phyloP scores from a whole-genome alignment of 2,113 vertebrate species.

The Pluvianellus socialis region DNA sequence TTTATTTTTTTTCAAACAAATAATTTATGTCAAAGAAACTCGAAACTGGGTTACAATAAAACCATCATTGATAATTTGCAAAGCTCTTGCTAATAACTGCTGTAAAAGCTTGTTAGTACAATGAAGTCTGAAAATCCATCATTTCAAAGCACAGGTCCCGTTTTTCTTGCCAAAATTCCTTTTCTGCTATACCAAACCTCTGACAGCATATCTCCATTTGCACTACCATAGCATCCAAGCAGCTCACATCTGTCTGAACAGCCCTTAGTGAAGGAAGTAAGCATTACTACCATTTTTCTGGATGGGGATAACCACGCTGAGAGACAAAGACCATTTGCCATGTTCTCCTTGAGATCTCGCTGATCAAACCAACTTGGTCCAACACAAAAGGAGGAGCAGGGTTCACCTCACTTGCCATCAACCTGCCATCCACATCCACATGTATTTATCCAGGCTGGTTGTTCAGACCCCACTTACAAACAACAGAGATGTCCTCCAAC shows the following conservation, averaged over 20 bases:
- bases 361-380: background rate
- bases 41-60: background rate
- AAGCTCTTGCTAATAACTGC: background rate
- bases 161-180: conserved; percentile 18
- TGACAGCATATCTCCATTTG: background rate
- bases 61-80: background rate
- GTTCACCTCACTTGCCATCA: background rate
- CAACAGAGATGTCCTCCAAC: background rate
- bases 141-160: background rate
- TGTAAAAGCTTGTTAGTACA: background rate
- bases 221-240: background rate
- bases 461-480: background rate
- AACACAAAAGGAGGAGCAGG: background rate
- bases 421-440: background rate
- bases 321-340: background rate
- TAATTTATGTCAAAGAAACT: conserved; percentile 9
- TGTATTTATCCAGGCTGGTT: background rate
- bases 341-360: background rate
- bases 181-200: background rate
- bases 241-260: background rate
- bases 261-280: background rate
- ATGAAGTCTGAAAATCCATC: background rate
- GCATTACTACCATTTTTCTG: background rate
- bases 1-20: background rate
- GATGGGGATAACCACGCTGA: background rate